Base-by-base conservation (phyloP, 2,888 invertebrate species). In the Tanytarsus gracilentus region DNA sequence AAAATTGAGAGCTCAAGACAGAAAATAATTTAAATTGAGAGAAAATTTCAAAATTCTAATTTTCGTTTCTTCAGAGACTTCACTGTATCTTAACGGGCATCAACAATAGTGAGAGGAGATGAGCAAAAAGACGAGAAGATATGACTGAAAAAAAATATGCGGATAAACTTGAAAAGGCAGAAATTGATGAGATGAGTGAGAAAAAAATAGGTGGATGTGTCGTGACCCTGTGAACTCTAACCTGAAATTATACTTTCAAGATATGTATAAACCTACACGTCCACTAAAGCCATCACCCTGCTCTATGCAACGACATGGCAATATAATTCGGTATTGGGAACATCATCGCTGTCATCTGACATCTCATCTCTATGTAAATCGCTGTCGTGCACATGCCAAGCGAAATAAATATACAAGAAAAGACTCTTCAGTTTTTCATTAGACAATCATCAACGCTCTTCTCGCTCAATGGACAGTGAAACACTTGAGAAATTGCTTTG, bases 121-220 rank as follows among this genome's bases (percentile, higher is more conserved):
- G 44, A 44, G 44, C 44, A 44, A 44, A 40, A 40, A 18, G 21
- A 33, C n/a, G n/a, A 9, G n/a, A 3, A 33, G 9, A 33, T 33
- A n/a, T n/a, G n/a, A n/a, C n/a, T n/a, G n/a, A n/a, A n/a, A n/a
- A n/a, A n/a, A 33, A 33, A 33, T 11, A 33, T 44, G 44, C 44
- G 44, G 44, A 44, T 44, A 44, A 44, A 44, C 44, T 44, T 44
- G 44, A 44, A 44, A 44, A 44, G 21, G 44, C 44, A 44, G 44
- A 44, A 44, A 44, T 44, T 44, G 44, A 44, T 44, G 44, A n/a
- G n/a, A 44, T 44, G 44, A 44, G 44, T 44, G 44, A 44, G 44
- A 44, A 44, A 44, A 44, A 44, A 44, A 44, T 44, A 44, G 44
- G 44, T 44, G 44, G 44, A 23, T 18, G 23, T 44, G 44, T 9